Base-by-base conservation (phyloP, 2,113 vertebrate species). In the Scalopus aquaticus region DNA sequence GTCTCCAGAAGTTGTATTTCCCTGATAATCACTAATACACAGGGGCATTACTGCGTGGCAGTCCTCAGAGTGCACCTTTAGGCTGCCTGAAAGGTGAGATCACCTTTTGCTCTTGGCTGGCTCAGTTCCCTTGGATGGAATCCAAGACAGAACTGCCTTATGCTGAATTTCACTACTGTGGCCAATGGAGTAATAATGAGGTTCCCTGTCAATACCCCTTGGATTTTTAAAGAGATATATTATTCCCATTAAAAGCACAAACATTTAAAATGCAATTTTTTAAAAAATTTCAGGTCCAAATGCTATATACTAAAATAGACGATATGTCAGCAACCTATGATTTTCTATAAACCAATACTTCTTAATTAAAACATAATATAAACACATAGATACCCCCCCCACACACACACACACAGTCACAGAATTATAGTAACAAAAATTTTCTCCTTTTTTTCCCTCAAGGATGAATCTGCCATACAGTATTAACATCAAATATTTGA, bases 61-160 rank as follows among this genome's bases (percentile, higher is more conserved):
- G 28, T 96, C 91, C 74, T 94, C 77, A 42, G 87, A 73, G 91
- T 42, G 72, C 16, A 54, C 42, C n/a, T 42, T 46, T 10, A 8
- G 54, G 42, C 49, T 94, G 44, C 60, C 60, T 78, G 16, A 81
- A 26, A 95, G 49, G 77, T 85, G 80, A 92, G n/a, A 67, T 92
- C 91, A 81, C 94, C 84, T 96, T 81, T 60, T 56, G 30, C 22
- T 60, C 91, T 85, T 44, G 15, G 60, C 49, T 88, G 85, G 79
- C 87, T 97, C 73, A 46, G 44, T 86, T 89, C 76, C 78, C 46
- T 73, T 90, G 90, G 88, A 64, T 19, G 19, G 6, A 17, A 89
- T 90, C 95, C 88, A 96, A 84, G 90, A 69, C 35, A 90, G 32
- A 93, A 39, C 46, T 58, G 54, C 82, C 84, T 93, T 87, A 42